Evolutionary conservation across 2,113 vertebrate genomes (phyloP).

Genomic region (Peromyscus maniculatus): DNA sequence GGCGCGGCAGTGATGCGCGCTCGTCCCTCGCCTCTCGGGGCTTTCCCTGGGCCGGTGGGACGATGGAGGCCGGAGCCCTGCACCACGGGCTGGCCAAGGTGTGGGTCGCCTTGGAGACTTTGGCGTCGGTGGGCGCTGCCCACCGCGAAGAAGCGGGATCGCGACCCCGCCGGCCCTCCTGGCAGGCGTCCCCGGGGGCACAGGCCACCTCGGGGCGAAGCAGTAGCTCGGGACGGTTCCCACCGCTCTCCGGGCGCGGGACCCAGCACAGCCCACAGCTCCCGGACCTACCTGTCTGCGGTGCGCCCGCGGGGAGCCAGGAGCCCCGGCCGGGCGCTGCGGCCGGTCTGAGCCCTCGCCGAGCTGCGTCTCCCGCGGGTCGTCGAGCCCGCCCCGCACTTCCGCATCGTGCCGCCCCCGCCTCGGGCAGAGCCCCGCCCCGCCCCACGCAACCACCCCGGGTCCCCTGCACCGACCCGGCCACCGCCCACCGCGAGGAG

Average conservation of each 20-base stretch:
- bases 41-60: not conserved
- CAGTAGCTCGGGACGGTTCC: not conserved
- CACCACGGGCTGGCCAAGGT: not conserved
- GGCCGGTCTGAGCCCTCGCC: constrained; percentile 30
- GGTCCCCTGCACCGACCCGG: not conserved
- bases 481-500: not conserved
- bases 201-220: not conserved
- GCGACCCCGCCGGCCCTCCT: not conserved
- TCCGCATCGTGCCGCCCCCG: constrained; percentile 76
- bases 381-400: constrained; percentile 39
- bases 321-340: not conserved
- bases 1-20: not conserved
- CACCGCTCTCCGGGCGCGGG: not conserved
- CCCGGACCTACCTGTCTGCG: not conserved
- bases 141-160: not conserved
- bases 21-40: not conserved
- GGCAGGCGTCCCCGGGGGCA: not conserved
- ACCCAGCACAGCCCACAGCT: not conserved
- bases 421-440: constrained; percentile 57
- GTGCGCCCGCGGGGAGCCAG: not conserved
- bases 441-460: not conserved
- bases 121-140: not conserved
- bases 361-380: constrained; percentile 12
- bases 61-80: not conserved
- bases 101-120: not conserved